phyloP scores from a whole-genome alignment of 2,113 vertebrate genomes.

The Diphyllodes magnificus region DNA sequence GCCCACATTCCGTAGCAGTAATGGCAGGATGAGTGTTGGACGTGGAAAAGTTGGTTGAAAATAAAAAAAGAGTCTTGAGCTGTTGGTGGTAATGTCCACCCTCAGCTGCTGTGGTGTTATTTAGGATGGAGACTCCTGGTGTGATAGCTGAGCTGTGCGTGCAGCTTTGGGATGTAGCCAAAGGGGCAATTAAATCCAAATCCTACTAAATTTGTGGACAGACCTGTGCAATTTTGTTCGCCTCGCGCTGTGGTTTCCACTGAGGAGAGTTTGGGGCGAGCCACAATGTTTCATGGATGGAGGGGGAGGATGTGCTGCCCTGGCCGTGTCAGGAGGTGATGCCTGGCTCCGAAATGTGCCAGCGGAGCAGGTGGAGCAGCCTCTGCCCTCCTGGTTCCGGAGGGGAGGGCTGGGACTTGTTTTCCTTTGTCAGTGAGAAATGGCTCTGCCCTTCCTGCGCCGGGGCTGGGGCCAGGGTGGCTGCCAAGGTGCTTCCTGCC shows the following conservation, averaged over 20 bases:
- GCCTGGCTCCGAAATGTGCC: not conserved
- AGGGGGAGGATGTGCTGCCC: fast-evolving
- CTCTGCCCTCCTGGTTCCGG: not conserved
- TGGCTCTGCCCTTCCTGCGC: slow-evolving; percentile 48
- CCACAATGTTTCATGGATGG: fast-evolving
- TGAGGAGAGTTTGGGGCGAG: not conserved
- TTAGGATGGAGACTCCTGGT: not conserved
- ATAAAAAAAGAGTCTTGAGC: not conserved
- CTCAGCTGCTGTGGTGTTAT: not conserved
- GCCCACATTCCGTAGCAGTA: fast-evolving
- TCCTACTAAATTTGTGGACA: not conserved
- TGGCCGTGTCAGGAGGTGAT: not conserved
- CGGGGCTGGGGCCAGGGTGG: not conserved
- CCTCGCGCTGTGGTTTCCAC: not conserved
- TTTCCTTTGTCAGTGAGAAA: slow-evolving; percentile 58
- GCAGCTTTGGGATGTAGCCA: not conserved
- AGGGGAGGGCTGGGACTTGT: not conserved
- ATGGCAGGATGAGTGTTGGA: fast-evolving
- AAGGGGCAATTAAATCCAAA: not conserved
- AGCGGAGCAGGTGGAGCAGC: not conserved
- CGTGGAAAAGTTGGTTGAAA: fast-evolving
- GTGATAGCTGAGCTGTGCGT: not conserved
- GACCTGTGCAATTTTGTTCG: not conserved
- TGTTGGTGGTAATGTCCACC: not conserved
- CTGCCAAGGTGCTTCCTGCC: slow-evolving; percentile 65